These are phyloP conservation scores for Anabacerthia variegaticeps DNA, from an alignment of 2,797 vertebrate genomes.

Conservation along the genomic window DNA sequence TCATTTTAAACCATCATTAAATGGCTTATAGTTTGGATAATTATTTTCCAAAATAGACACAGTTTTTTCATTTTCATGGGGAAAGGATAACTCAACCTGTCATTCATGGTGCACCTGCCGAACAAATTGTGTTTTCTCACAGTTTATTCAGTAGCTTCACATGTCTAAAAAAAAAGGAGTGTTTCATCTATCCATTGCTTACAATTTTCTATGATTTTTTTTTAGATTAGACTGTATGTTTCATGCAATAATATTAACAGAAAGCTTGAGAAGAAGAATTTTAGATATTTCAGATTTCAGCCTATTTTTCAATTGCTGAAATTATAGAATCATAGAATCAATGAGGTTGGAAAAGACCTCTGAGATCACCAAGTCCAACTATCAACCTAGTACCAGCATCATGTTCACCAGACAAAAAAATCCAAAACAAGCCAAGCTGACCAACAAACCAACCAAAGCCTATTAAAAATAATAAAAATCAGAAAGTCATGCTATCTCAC, in stretches of 20 bases:
- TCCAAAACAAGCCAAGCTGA: neutral
- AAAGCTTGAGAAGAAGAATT: neutral
- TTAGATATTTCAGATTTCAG: neutral
- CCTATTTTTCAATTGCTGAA: neutral
- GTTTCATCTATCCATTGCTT: neutral
- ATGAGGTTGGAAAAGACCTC: neutral
- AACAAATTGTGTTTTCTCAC: neutral
- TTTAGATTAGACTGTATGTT: neutral
- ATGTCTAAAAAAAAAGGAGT: neutral
- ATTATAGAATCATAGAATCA: neutral
- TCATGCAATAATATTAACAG: neutral
- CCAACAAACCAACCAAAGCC: neutral
- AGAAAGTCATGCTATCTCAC: neutral
- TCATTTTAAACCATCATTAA: slow-evolving; percentile 13
- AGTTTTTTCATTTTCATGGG: slow-evolving; percentile 5
- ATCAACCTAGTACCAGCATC: neutral
- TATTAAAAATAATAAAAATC: neutral
- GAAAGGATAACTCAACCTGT: neutral
- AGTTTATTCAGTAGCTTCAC: neutral
- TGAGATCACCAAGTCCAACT: neutral
- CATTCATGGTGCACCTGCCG: neutral
- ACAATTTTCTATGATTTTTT: neutral
- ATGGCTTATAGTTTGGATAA: slow-evolving; percentile 15
- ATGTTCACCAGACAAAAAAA: neutral
- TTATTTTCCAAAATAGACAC: slow-evolving; percentile 36